phyloP scores from a whole-genome alignment of 2,888 invertebrate species.

The Salticus scenicus region DNA sequence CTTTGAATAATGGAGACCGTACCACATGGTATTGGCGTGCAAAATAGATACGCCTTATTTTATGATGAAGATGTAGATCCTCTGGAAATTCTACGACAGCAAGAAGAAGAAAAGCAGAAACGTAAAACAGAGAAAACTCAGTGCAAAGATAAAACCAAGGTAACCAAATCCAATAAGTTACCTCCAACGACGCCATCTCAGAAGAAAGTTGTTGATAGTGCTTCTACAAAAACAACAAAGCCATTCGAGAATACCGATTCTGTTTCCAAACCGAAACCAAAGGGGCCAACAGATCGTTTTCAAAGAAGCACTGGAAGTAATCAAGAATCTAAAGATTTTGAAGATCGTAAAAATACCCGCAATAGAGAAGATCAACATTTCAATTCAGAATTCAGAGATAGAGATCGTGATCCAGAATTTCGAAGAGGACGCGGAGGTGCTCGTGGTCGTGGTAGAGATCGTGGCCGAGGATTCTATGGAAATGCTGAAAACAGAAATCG shows the following conservation, averaged over 20 bases:
- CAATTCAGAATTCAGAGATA: conserved; percentile 12
- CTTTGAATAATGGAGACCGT: conserved; percentile 83
- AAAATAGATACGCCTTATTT: conserved; percentile 89
- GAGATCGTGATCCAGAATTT: conserved; percentile 74
- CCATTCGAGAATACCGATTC: conserved; percentile 18
- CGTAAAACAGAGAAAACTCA: conserved; percentile 62
- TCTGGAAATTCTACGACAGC: conserved; percentile 85
- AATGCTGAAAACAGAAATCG: conserved; percentile 88
- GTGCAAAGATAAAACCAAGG: conserved; percentile 36
- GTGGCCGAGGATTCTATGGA: conserved; percentile 75
- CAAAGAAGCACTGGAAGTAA: conserved; percentile 20
- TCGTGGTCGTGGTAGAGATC: conserved; percentile 70
- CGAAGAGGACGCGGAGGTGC: conserved; percentile 69
- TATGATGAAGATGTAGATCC: conserved; percentile 89
- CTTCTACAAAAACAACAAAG: conserved; percentile 31
- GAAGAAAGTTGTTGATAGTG: conserved; percentile 36
- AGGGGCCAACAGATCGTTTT: conserved; percentile 11
- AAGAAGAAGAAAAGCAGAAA: conserved; percentile 80
- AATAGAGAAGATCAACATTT: conserved; percentile 55
- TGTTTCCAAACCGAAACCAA: conserved; percentile 22
- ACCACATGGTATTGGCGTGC: conserved; percentile 90
- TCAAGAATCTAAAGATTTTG: conserved; percentile 41
- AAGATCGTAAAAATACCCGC: conserved; percentile 43
- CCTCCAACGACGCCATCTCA: neutral
- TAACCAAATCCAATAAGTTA: conserved; percentile 31